Evolutionary conservation across 2,797 vertebrate species (phyloP), one percentile per base, ranked within the genome.

Genomic region (Sus cebifrons): DNA sequence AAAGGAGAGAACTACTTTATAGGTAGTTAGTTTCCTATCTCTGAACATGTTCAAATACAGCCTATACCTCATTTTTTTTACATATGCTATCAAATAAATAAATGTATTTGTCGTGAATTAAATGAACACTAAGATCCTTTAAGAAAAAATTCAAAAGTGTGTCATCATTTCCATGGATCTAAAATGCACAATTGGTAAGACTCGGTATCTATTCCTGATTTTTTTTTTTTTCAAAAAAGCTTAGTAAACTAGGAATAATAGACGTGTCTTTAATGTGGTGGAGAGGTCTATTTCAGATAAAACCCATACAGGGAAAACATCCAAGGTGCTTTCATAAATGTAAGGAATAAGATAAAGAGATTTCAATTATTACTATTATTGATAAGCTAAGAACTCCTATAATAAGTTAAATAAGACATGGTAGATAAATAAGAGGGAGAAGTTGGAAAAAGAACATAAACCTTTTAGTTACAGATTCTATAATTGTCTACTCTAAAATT

Each of bases 341-440:
- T 25, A 52, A 75, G 56, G 44, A 71, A 36, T 49, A 91, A 84
- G 56, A 77, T 32, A 75, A 78, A 91, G 4, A 58, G 84, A 13
- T 91, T 36, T n/a, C 44, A 67, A 12, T 62, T 49, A 21, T 75
- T 75, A 68, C 17, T 87, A 20, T 52, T 88, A 71, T 75, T 84
- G 25, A 88, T 73, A 83, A 91, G 58, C 44, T 88, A 88, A 94
- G 84, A 87, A 88, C 32, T 65, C 49, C 32, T 58, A 58, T 11
- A 91, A 64, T 54, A 81, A 73, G 36, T 17, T 36, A 83, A 83
- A 73, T 67, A 73, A 74, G 67, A 77, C 15, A 60, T 52, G 25
- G 78, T 29, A 29, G 40, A 62, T 21, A 27, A 77, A 71, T 71
- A 49, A 79, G 18, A 62, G 23, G 56, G 13, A 84, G 84, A 88